Base-by-base conservation (phyloP, 1,140 invertebrate species). In the Ptiloglossa arizonensis region DNA sequence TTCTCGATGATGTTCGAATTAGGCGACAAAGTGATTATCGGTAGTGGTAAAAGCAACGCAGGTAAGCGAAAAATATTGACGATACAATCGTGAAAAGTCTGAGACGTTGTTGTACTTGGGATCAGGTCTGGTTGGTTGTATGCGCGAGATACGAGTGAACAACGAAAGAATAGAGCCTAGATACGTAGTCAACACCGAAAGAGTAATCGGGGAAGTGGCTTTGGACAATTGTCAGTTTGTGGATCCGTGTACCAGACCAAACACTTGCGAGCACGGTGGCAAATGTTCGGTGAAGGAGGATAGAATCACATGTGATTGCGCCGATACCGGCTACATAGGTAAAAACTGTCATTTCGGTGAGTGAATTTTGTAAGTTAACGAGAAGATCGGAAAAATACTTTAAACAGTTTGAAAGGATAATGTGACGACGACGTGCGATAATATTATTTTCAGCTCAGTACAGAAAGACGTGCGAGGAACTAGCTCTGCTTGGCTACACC, bases 311-410 rank as follows among this genome's bases (percentile, higher is more conserved):
- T 99, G 98, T 89, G 96, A 98, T 83, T 99, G 98, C 91, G 95
- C 95, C 19, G 96, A 95, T 63, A 98, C 97, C 8, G 97, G 96
- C 1, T 96, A 96, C 74, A 97, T 96, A 54, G 98, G 98, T 44
- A 97, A 97, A 88, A 98, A 98, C 87, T 99, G 98, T 86, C 97
- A 98, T 89, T 99, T 98, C 88, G 96, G 95, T 96, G 90, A 94
- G 80, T 52, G 15, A 78, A 38, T 11, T 11, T 0, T 0, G 52
- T 0, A 11, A 19, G 0, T n/a, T 5, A 0, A n/a, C 5, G 0
- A 6, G 19, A 11, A 35, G 8, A 46, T 59, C 5, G 1, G 32
- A 11, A 56, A 57, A 13, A 6, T 5, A 3, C 17, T 19, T 48
- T 19, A 9, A 24, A n/a, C 57, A 17, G 17, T 11, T 11, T 9